Evolutionary conservation across 1,140 invertebrate genomes (phyloP), one percentile per base, ranked within the genome.

Genomic region (Brachionus sp.): DNA sequence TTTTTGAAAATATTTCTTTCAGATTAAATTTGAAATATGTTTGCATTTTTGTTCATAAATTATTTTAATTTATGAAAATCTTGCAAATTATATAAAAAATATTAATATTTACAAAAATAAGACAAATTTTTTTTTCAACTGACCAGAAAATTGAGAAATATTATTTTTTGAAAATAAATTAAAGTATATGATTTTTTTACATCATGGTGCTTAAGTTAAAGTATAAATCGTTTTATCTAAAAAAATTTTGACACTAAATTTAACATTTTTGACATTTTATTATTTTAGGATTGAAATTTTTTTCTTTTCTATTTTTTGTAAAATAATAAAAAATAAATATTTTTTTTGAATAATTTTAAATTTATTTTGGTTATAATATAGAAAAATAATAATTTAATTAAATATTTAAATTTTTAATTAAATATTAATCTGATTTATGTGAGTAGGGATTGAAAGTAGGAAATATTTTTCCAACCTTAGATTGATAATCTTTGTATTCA

Each of bases 401-500:
- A 50, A 0, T 16, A 23, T 57, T 57, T 23, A 25, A 57, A 19
- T 19, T 23, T 57, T 25, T 53, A 6, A 66, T 25, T 10, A 66
- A n/a, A 64, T 29, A 6, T 39, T 70, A 70, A 70, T 70, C 16
- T 37, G 33, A 37, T 23, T 78, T 78, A 2, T 42, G 46, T 19
- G 29, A 5, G 37, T 62, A 80, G 23, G 46, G 50, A 33, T 44
- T 62, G n/a, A 66, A 25, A 9, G 77, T 13, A 19, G 62, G 77
- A 57, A 80, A 62, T 12, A 80, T 80, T 19, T 53, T 25, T 39
- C 62, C 62, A 13, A 80, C 16, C 33, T 80, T 80, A 42, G 50
- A 44, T 66, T 80, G 50, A 44, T 80, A 80, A 16, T 64, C 0
- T 9, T 25, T 42, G 39, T 80, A 80, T 37, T 80, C 77, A n/a